A percentile compares a stretch with the other conserved stretches of the same genome.
Conservation (phyloP, 53 echinoderm and acorn worm species). For the Holothuria leucospilota region DNA sequence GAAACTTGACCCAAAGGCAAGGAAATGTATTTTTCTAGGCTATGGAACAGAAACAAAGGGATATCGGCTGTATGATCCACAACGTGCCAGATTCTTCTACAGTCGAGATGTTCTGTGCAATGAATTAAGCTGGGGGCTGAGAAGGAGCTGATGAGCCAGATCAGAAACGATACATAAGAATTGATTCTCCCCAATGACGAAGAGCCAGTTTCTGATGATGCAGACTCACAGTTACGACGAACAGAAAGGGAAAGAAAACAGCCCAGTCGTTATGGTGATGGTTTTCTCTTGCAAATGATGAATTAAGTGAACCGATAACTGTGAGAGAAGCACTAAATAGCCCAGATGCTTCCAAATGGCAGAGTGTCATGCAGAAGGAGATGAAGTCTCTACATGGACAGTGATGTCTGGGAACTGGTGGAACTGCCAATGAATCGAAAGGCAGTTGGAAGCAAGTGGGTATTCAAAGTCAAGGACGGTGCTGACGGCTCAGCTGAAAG, state of each 20-base stretch:
- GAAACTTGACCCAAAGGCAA: too few species aligned
- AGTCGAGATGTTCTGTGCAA: too few species aligned
- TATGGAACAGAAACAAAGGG: too few species aligned
- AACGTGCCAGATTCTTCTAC: slow-evolving; percentile 10
- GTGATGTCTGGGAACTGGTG: neutral
- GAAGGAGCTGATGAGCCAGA: neutral
- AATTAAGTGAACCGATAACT: neutral
- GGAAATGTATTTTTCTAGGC: too few species aligned
- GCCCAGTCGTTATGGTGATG: slow-evolving; percentile 14
- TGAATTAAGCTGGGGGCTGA: slow-evolving; percentile 1
- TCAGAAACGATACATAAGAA: slow-evolving; percentile 4
- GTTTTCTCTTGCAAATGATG: slow-evolving; percentile 3
- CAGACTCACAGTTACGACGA: slow-evolving; percentile 7
- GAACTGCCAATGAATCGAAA: too few species aligned
- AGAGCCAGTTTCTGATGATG: too few species aligned
- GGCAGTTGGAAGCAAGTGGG: too few species aligned
- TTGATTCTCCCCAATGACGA: neutral
- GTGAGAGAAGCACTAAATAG: slow-evolving; percentile 23
- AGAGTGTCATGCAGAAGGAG: too few species aligned
- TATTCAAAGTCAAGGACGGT: too few species aligned
- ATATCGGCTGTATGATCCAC: slow-evolving; percentile 13
- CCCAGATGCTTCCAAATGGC: too few species aligned
- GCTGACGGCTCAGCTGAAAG: slow-evolving; percentile 7
- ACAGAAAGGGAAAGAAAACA: slow-evolving; percentile 19
- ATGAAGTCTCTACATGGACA: too few species aligned